Conservation (phyloP, 1,140 invertebrate species). For the Tetramorium parvispinum region DNA sequence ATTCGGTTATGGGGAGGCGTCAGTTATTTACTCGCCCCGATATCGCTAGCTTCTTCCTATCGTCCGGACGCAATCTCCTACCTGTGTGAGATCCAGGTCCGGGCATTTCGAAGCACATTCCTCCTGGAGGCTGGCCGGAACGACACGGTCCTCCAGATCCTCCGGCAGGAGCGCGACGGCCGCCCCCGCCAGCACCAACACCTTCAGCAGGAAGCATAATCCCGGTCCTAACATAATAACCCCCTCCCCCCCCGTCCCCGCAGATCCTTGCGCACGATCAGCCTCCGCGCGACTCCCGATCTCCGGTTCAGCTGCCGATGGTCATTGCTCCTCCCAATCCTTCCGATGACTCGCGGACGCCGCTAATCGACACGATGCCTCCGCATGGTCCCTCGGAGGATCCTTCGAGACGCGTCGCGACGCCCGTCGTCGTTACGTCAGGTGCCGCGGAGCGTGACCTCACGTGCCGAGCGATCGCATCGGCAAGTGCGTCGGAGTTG, state of each 20-base stretch:
- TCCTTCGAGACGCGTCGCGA: background rate
- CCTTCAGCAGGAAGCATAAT: conserved; percentile 79
- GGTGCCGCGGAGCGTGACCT: conserved; percentile 15
- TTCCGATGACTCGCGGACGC: background rate
- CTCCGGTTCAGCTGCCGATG: conserved; percentile 33
- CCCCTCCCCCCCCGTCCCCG: conserved; percentile 61
- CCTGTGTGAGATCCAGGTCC: conserved; percentile 81
- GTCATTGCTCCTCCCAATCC: conserved; percentile 58
- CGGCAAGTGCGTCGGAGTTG: conserved; percentile 2
- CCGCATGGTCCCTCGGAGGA: background rate
- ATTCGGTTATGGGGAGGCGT: background rate
- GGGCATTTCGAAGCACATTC: conserved; percentile 82
- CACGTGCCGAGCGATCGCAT: conserved; percentile 28
- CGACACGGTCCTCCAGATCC: conserved; percentile 69
- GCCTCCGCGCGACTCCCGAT: conserved; percentile 19
- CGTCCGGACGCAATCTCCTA: conserved; percentile 27
- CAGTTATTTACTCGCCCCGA: background rate
- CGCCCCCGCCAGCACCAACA: conserved; percentile 77
- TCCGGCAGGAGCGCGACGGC: conserved; percentile 77
- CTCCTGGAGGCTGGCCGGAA: conserved; percentile 77
- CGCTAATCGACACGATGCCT: conserved; percentile 13
- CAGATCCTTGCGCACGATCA: conserved; percentile 47
- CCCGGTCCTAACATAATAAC: conserved; percentile 82
- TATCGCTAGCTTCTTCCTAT: background rate
- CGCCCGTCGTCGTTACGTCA: background rate